A percentile compares a stretch with the other conserved stretches of the same genome.
phyloP scores from a whole-genome alignment of 2,888 invertebrate genomes.

The Pharmacophagus antenor region DNA sequence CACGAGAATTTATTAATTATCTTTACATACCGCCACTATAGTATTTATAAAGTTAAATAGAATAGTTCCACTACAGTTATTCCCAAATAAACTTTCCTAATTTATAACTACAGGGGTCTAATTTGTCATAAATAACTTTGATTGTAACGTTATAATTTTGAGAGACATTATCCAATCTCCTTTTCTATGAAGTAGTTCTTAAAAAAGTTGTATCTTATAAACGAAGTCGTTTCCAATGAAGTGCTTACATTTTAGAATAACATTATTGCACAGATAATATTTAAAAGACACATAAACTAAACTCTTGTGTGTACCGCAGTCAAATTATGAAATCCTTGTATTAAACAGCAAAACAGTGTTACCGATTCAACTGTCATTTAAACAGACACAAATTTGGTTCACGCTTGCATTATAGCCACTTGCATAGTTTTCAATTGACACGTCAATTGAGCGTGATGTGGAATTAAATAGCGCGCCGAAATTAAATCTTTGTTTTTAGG shows the following conservation, averaged over 20 bases:
- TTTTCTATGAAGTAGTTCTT: too few relatives aligned
- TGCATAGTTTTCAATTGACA: slow-evolving; percentile 23
- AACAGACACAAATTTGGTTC: slow-evolving; percentile 14
- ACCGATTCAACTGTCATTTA: slow-evolving; percentile 22
- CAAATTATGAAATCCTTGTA: slow-evolving; percentile 4
- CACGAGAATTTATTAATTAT: not conserved
- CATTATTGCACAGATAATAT: too few relatives aligned
- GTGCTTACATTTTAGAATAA: too few relatives aligned
- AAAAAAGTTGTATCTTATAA: too few relatives aligned
- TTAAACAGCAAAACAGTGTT: slow-evolving; percentile 2
- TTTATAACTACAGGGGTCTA: too few relatives aligned
- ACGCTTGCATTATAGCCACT: slow-evolving; percentile 20
- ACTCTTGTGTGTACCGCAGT: slow-evolving; percentile 1
- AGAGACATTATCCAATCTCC: too few relatives aligned
- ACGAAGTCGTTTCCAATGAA: too few relatives aligned
- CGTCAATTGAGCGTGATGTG: slow-evolving; percentile 21
- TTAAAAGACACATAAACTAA: too few relatives aligned
- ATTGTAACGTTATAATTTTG: too few relatives aligned
- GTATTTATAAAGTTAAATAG: slow-evolving; percentile 29
- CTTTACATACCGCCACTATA: not conserved
- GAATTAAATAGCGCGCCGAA: slow-evolving; percentile 10
- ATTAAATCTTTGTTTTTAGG: not conserved
- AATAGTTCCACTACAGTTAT: slow-evolving; percentile 40
- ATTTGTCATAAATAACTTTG: too few relatives aligned
- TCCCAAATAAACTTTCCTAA: slow-evolving; percentile 38